Evolutionary conservation across 2,113 vertebrate species (phyloP).

Genomic region (Rhinoderma darwinii): DNA sequence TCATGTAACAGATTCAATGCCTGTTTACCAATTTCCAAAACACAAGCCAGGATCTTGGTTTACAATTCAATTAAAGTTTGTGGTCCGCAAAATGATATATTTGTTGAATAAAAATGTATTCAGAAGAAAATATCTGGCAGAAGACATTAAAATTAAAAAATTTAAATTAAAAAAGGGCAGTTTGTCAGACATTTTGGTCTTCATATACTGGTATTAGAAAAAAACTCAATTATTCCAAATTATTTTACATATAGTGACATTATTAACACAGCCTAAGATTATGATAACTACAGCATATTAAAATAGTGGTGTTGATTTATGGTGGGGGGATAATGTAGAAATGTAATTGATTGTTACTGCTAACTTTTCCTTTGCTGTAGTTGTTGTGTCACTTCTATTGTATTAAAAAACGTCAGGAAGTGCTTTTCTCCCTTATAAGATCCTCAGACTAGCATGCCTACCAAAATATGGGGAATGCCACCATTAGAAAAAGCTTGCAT

Average conservation of each 20-base stretch:
- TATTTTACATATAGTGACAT: not conserved
- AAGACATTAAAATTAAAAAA: not conserved
- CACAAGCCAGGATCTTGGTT: not conserved
- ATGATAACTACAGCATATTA: too few species aligned
- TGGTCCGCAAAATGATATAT: conserved; percentile 5
- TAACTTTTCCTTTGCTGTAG: too few species aligned
- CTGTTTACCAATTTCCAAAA: conserved; percentile 25
- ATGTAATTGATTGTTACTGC: too few species aligned
- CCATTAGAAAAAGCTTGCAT: too few species aligned
- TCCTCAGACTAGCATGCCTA: too few species aligned
- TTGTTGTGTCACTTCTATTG: too few species aligned
- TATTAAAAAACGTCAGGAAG: too few species aligned
- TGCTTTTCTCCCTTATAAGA: too few species aligned
- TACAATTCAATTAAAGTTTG: conserved; percentile 25
- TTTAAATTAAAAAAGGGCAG: not conserved
- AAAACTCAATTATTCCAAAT: not conserved
- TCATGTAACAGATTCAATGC: conserved; percentile 10
- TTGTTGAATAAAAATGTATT: conserved; percentile 18
- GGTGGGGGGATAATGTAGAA: too few species aligned
- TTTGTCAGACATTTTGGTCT: not conserved
- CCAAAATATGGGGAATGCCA: too few species aligned
- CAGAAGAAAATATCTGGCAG: conserved; percentile 5
- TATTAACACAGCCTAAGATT: too few species aligned
- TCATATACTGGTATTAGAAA: not conserved
- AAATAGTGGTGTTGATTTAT: too few species aligned